Percentiles rank a stretch among this genome's conserved stretches.
Evolutionary conservation across 2,888 invertebrate genomes (phyloP).

Genomic region (Oscheius sp.): DNA sequence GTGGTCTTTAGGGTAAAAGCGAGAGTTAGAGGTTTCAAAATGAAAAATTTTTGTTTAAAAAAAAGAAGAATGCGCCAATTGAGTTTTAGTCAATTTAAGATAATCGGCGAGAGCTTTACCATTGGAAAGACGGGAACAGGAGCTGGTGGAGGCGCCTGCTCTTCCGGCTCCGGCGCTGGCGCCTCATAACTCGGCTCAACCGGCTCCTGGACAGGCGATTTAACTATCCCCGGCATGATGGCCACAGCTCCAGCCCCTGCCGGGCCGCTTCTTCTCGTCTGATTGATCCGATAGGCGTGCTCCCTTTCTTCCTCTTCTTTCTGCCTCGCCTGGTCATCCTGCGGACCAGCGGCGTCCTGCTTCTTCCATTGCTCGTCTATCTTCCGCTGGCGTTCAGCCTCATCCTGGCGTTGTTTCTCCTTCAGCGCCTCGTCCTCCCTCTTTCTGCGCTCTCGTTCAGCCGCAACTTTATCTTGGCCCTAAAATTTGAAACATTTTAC

Average conservation of each 20-base stretch:
- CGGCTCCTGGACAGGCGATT: conserved; percentile 18
- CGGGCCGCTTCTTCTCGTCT: conserved; percentile 15
- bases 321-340: conserved; percentile 37
- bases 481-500: not conserved
- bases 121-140: conserved; percentile 36
- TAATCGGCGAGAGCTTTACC: not conserved
- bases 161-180: not conserved
- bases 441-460: conserved; percentile 43
- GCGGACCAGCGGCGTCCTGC: conserved; percentile 45
- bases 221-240: conserved; percentile 34
- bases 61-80: too few relatives aligned
- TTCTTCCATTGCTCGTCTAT: conserved; percentile 44
- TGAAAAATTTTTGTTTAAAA: too few relatives aligned
- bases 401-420: conserved; percentile 42
- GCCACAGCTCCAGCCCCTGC: conserved; percentile 40
- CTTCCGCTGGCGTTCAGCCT: conserved; percentile 34
- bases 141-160: conserved; percentile 23
- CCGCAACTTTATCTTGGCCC: conserved; percentile 28
- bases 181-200: not conserved
- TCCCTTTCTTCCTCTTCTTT: conserved; percentile 8
- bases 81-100: too few relatives aligned
- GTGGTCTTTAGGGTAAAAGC: too few relatives aligned
- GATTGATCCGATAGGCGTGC: conserved; percentile 4
- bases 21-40: too few relatives aligned
- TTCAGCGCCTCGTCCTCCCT: conserved; percentile 60